phyloP scores from a whole-genome alignment of 2,113 vertebrate species.

The Indicator maculatus region DNA sequence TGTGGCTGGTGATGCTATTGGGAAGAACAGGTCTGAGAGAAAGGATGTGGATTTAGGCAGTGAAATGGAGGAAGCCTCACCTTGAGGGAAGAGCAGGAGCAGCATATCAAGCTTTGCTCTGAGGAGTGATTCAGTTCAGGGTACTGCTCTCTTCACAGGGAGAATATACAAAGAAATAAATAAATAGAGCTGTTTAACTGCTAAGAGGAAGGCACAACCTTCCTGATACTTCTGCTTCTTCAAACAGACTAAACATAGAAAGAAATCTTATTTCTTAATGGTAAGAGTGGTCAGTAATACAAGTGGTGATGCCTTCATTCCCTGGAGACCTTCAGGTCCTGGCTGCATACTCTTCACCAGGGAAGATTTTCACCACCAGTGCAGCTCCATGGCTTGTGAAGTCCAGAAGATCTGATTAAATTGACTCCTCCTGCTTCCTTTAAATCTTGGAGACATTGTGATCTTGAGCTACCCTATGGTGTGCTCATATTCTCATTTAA shows the following conservation, averaged over 20 bases:
- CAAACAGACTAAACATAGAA: neutral
- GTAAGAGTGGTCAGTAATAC: neutral
- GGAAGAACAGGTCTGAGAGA: neutral
- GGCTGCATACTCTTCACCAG: neutral
- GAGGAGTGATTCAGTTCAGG: neutral
- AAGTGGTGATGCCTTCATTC: neutral
- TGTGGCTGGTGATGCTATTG: neutral
- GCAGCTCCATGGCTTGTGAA: accelerated
- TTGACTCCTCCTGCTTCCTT: neutral
- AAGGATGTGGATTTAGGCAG: neutral
- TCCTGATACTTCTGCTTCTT: neutral
- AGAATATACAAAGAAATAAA: neutral
- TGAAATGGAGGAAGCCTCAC: neutral
- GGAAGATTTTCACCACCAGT: neutral
- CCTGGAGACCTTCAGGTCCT: neutral
- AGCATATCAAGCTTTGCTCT: neutral
- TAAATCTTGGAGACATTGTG: neutral
- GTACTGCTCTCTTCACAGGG: neutral
- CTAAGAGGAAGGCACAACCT: neutral
- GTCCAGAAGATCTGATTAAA: neutral
- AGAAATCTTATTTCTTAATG: neutral
- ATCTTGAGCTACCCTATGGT: neutral
- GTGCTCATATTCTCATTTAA: neutral
- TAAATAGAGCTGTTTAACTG: neutral
- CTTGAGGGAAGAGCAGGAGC: neutral